Percentiles rank a stretch among this genome's conserved stretches.
Conservation (phyloP, 2,797 vertebrate genomes). For the Dipus sagitta region DNA sequence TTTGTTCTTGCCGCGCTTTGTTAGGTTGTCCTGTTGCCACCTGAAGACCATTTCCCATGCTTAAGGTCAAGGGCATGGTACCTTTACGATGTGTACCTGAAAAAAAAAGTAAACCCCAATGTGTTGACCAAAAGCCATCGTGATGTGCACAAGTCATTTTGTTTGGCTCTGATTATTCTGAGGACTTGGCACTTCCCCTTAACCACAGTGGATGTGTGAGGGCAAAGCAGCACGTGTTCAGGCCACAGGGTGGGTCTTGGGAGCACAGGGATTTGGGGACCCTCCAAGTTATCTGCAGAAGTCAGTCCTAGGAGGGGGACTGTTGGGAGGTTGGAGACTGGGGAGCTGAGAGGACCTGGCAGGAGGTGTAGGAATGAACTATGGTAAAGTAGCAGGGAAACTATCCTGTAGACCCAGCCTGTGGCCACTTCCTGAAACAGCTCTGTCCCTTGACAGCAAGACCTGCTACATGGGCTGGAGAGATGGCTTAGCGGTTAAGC, state of each 20-base stretch:
- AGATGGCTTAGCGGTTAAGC: no score
- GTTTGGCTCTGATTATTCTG: not conserved
- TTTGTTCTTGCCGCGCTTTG: not conserved
- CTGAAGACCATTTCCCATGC: not conserved
- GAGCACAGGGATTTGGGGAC: not conserved
- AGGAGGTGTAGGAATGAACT: no score
- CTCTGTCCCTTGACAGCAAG: not conserved
- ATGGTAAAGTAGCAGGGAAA: not conserved
- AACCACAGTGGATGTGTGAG: no score
- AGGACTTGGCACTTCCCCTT: not conserved
- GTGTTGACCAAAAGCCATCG: not conserved
- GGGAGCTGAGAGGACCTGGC: not conserved
- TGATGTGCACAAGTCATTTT: not conserved
- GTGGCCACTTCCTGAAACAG: not conserved
- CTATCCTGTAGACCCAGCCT: not conserved
- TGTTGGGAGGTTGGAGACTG: not conserved
- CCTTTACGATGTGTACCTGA: not conserved
- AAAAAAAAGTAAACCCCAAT: not conserved
- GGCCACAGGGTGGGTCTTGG: not conserved
- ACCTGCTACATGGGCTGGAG: fast-evolving
- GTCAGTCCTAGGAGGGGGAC: not conserved
- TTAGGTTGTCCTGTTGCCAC: not conserved
- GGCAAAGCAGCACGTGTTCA: not conserved
- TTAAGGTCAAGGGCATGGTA: constrained; percentile 13
- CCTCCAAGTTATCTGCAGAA: not conserved